Conservation (phyloP, 2,888 invertebrate genomes). For the Amphipyra berbera region DNA sequence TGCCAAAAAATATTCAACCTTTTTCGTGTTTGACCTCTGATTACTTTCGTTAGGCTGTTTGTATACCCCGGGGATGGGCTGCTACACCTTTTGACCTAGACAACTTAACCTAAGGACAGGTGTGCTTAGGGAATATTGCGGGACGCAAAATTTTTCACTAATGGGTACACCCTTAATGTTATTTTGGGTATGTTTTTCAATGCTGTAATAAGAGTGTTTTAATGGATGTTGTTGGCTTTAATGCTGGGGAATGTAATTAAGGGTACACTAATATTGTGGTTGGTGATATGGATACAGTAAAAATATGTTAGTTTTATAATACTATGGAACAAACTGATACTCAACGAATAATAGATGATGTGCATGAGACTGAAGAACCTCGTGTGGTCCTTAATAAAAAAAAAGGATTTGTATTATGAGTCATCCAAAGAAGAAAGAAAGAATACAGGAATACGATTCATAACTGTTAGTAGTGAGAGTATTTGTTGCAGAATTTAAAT, state of each 20-base stretch:
- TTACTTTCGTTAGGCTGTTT: constrained; percentile 53
- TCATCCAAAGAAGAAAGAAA: too few species aligned
- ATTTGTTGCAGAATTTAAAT: too few species aligned
- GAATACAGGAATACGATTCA: too few species aligned
- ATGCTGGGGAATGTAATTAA: constrained; percentile 32
- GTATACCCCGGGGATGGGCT: constrained; percentile 35
- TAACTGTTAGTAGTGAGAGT: too few species aligned
- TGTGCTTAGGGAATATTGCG: constrained; percentile 22
- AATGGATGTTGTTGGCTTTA: constrained; percentile 21
- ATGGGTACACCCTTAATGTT: constrained; percentile 35
- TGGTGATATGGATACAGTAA: constrained; percentile 3
- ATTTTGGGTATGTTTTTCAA: constrained; percentile 40
- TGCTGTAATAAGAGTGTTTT: constrained; percentile 32
- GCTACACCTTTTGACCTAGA: constrained; percentile 47
- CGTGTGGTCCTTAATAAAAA: too few species aligned
- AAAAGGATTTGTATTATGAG: too few species aligned
- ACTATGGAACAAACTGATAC: too few species aligned
- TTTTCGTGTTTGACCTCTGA: constrained; percentile 52
- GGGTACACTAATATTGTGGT: constrained; percentile 14
- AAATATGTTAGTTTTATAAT: neutral
- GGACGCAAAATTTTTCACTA: constrained; percentile 36
- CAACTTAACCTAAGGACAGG: constrained; percentile 50
- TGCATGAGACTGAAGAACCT: too few species aligned
- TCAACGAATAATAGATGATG: too few species aligned
- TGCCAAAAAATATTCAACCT: constrained; percentile 47